These are phyloP conservation scores for Saguinus midas DNA, from an alignment of 2,113 vertebrate genomes.

Conservation along the genomic window DNA sequence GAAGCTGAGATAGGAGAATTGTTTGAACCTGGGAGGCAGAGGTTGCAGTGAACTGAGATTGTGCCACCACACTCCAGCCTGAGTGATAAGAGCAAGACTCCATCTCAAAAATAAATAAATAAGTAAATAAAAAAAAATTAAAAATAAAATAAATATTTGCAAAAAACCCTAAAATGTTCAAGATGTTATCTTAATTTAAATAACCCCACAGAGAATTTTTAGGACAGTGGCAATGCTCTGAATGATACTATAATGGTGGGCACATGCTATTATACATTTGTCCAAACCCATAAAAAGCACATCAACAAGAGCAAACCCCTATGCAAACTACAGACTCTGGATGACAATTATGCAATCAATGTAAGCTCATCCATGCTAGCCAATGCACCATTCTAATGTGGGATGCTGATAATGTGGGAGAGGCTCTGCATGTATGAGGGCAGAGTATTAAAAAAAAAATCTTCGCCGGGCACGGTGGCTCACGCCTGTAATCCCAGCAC, in stretches of 20 bases:
- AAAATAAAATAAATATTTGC: too few relatives aligned
- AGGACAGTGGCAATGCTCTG: not conserved
- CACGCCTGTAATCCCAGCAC: too few relatives aligned
- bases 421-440: rapidly evolving
- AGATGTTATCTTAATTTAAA: not conserved
- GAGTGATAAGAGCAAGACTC: too few relatives aligned
- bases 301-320: not conserved
- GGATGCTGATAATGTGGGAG: not conserved
- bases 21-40: too few relatives aligned
- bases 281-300: not conserved
- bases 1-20: too few relatives aligned
- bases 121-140: too few relatives aligned
- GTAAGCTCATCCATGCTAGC: not conserved
- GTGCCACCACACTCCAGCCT: too few relatives aligned
- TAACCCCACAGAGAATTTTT: not conserved
- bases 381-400: not conserved
- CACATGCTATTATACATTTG: not conserved
- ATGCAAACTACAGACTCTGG: too few relatives aligned
- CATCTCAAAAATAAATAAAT: too few relatives aligned
- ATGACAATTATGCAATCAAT: rapidly evolving
- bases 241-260: rapidly evolving
- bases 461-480: too few relatives aligned
- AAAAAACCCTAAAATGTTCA: too few relatives aligned
- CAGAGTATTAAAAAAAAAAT: not conserved
- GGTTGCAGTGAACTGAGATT: too few relatives aligned